A percentile compares a stretch with the other conserved stretches of the same genome.
Evolutionary conservation across 1,140 invertebrate species (phyloP).

Genomic region (Oreohelix idahoensis): DNA sequence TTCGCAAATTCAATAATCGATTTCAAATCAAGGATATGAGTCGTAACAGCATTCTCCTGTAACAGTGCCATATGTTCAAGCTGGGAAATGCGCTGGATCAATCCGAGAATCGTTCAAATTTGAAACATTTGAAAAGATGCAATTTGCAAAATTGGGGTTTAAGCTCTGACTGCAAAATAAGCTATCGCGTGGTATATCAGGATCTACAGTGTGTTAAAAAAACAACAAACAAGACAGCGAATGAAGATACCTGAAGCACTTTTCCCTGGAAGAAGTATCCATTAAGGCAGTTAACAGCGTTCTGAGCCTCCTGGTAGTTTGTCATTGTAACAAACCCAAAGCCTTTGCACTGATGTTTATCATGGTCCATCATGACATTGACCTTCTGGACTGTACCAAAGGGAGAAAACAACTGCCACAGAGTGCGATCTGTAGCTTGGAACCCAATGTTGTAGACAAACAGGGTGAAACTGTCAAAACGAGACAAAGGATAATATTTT

Average conservation of each 20-base stretch:
- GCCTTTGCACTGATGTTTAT: conserved; percentile 70
- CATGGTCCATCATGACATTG: conserved; percentile 71
- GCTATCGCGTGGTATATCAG: no score
- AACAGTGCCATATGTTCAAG: no score
- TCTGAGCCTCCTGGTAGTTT: conserved; percentile 72
- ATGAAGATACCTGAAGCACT: conserved; percentile 72
- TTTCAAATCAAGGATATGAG: no score
- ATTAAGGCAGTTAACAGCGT: conserved; percentile 72
- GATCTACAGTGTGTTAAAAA: not conserved
- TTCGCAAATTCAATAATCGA: no score
- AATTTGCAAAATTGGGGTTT: no score
- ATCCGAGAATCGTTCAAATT: no score
- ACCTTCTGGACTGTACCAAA: conserved; percentile 73
- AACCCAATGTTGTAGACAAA: conserved; percentile 75
- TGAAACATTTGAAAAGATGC: no score
- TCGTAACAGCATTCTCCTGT: no score
- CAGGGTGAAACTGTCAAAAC: conserved; percentile 60
- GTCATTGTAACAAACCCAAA: conserved; percentile 75
- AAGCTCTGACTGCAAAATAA: no score
- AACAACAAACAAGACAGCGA: no score
- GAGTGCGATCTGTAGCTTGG: conserved; percentile 70
- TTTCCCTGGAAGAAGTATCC: conserved; percentile 70
- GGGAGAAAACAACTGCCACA: conserved; percentile 71
- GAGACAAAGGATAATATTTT: no score
- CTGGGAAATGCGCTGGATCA: no score